A percentile compares a stretch with the other conserved stretches of the same genome.
These are phyloP conservation scores for Stenichneumon culpator DNA, from an alignment of 2,888 invertebrate species.

Conservation along the genomic window DNA sequence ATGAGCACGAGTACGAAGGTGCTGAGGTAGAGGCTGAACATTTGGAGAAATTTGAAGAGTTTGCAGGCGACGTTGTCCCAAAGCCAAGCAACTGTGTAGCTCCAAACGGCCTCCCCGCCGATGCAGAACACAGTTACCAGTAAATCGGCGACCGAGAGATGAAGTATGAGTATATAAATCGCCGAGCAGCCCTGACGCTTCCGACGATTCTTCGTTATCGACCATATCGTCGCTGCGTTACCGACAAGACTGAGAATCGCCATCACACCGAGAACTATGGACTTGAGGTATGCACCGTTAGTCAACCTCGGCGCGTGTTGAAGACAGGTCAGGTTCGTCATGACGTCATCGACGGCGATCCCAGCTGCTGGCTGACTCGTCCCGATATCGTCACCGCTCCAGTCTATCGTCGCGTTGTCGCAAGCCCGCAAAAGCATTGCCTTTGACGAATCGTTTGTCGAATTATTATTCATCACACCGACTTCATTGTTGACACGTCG, in stretches of 20 bases:
- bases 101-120: conserved; percentile 93
- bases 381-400: conserved; percentile 49
- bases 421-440: conserved; percentile 58
- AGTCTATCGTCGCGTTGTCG: conserved; percentile 70
- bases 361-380: conserved; percentile 12
- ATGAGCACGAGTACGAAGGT: conserved; percentile 94
- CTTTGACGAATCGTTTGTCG: conserved; percentile 9
- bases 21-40: conserved; percentile 93
- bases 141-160: conserved; percentile 93
- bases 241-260: conserved; percentile 91
- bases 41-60: conserved; percentile 92
- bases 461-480: conserved; percentile 24
- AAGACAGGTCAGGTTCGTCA: conserved; percentile 83
- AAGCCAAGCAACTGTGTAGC: conserved; percentile 92
- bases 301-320: conserved; percentile 91
- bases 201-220: conserved; percentile 89
- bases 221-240: conserved; percentile 92
- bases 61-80: conserved; percentile 93
- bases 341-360: conserved; percentile 41
- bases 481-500: not conserved
- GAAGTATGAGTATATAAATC: conserved; percentile 92
- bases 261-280: conserved; percentile 89
- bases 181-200: conserved; percentile 89
- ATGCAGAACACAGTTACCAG: conserved; percentile 93
- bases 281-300: conserved; percentile 88